These are phyloP conservation scores for Ovibos moschatus DNA, from an alignment of 2,113 vertebrate genomes.

Conservation along the genomic window DNA sequence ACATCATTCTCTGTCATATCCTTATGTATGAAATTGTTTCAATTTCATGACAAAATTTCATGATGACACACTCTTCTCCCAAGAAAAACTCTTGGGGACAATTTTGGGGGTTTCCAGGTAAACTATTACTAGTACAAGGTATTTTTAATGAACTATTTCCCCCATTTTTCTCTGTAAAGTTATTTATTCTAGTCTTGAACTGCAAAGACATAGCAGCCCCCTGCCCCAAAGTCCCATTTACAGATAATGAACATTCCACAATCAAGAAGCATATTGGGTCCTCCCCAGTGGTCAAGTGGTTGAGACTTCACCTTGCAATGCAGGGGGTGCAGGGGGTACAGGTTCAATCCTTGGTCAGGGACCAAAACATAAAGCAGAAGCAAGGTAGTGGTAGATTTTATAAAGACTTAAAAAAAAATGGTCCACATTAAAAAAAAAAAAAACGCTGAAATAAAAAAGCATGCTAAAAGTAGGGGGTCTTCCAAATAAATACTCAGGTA, in stretches of 20 bases:
- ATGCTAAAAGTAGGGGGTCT: background rate
- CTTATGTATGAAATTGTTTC: background rate
- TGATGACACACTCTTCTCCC: conserved; percentile 43
- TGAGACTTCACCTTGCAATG: background rate
- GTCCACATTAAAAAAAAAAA: background rate
- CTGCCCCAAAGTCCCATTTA: background rate
- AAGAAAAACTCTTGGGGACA: conserved; percentile 41
- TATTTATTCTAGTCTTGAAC: conserved; percentile 32
- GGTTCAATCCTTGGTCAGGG: background rate
- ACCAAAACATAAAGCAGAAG: background rate
- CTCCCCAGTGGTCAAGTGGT: background rate
- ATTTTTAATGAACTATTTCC: background rate
- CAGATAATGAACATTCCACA: conserved; percentile 15
- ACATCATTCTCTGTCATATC: background rate
- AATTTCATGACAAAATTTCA: conserved; percentile 55
- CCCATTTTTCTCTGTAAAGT: background rate
- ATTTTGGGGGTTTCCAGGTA: conserved; percentile 61
- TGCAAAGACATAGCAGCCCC: background rate
- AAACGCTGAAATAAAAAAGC: background rate
- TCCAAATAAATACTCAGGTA: background rate
- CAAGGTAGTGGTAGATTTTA: background rate
- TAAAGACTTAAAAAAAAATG: background rate
- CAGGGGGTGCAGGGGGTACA: background rate
- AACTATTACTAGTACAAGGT: background rate
- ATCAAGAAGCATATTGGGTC: background rate